Conservation (phyloP, 2,888 invertebrate genomes). For the Cacoxenus indagator region DNA sequence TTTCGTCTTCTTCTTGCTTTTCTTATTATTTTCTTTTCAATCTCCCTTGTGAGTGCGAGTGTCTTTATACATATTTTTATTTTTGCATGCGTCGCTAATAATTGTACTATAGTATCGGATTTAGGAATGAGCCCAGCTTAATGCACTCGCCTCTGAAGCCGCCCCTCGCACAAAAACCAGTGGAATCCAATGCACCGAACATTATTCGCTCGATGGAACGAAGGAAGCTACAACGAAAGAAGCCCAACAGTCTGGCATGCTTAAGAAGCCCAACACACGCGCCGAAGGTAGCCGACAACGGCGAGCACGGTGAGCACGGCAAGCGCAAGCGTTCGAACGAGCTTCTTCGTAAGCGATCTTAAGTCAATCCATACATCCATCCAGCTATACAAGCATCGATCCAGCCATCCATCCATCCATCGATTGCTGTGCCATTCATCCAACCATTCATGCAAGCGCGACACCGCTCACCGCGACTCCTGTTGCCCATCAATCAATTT, state of each 20-base stretch:
- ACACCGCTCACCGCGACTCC: constrained; percentile 9
- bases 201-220: background rate
- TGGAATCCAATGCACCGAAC: no score
- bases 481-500: constrained; percentile 21
- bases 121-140: background rate
- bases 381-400: background rate
- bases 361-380: constrained; percentile 3
- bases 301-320: constrained; percentile 30
- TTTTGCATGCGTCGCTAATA: background rate
- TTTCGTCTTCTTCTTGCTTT: background rate
- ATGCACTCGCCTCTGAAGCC: no score
- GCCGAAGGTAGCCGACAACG: constrained; percentile 28
- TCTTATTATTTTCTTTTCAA: background rate
- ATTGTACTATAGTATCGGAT: background rate
- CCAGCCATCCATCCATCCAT: background rate
- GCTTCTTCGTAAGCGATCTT: constrained; percentile 19
- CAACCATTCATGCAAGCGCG: constrained; percentile 35
- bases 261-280: constrained; percentile 15
- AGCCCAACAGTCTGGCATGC: constrained; percentile 14
- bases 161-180: no score
- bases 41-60: background rate
- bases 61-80: background rate
- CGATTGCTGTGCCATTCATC: no score
- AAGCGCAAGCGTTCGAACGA: background rate
- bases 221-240: background rate